Evolutionary conservation across 2,113 vertebrate species (phyloP).

Genomic region (Laticauda colubrina): DNA sequence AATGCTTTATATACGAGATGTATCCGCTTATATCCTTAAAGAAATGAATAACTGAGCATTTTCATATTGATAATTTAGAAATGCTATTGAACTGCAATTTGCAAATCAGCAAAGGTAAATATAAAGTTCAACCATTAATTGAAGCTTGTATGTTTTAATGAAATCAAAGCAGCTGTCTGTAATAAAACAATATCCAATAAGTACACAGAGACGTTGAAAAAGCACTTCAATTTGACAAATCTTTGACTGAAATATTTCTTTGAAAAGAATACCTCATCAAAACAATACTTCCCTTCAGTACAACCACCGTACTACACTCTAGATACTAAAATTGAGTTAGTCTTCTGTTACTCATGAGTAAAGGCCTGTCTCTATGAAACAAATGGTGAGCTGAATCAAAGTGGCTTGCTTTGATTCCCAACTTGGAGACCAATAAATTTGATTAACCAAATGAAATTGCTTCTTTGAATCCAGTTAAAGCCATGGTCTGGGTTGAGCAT

Average conservation of each 20-base stretch:
- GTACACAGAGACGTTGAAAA: not conserved
- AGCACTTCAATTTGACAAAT: not conserved
- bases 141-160: not conserved
- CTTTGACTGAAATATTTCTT: not conserved
- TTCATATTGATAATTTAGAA: conserved; percentile 13
- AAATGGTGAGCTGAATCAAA: not conserved
- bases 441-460: not conserved
- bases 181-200: not conserved
- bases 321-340: not conserved
- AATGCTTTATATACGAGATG: too few relatives aligned
- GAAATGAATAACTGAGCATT: not conserved
- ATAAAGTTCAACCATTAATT: not conserved
- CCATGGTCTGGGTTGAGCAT: not conserved
- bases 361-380: not conserved
- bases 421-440: not conserved
- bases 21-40: not conserved
- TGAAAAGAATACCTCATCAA: not conserved
- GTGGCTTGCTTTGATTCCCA: not conserved
- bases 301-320: not conserved
- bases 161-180: not conserved
- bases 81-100: conserved; percentile 11
- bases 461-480: not conserved
- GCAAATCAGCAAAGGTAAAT: not conserved
- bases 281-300: not conserved
- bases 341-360: not conserved